Evolutionary conservation across 2,888 invertebrate genomes (phyloP).

Genomic region (Melitaea athalia): DNA sequence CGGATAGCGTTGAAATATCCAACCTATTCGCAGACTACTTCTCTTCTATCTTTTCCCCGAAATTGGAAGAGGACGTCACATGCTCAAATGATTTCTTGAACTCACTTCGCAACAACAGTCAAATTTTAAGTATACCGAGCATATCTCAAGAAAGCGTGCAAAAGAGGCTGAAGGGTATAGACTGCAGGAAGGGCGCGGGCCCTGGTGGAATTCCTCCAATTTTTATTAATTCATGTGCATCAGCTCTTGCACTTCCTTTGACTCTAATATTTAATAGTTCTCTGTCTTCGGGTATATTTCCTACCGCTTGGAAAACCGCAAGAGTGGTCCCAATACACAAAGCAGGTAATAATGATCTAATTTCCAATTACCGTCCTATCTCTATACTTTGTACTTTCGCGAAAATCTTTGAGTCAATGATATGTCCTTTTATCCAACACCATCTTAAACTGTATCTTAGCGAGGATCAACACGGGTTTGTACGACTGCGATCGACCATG

Average conservation of each 20-base stretch:
- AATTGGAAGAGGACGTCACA: not conserved
- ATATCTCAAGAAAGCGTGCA: not conserved
- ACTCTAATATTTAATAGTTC: slow-evolving; percentile 24
- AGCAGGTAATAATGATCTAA: not conserved
- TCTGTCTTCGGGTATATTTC: slow-evolving; percentile 29
- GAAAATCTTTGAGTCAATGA: too few species aligned
- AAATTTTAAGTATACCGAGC: not conserved
- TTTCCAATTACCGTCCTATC: slow-evolving; percentile 36
- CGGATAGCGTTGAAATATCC: too few species aligned
- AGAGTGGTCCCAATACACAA: slow-evolving; percentile 35
- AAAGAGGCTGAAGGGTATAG: not conserved
- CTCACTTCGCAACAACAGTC: not conserved
- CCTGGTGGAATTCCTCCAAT: slow-evolving; percentile 33
- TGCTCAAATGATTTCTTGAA: slow-evolving; percentile 15
- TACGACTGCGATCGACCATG: too few species aligned
- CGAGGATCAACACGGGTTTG: too few species aligned
- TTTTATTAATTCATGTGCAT: slow-evolving; percentile 17
- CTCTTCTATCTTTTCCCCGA: too few species aligned
- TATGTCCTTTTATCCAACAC: too few species aligned
- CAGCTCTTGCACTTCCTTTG: slow-evolving; percentile 6
- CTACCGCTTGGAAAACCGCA: slow-evolving; percentile 30
- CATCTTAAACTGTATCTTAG: too few species aligned
- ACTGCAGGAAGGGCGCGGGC: slow-evolving; percentile 10
- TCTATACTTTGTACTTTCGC: too few species aligned
- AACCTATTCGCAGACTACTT: too few species aligned